Evolutionary conservation across 1,140 invertebrate genomes (phyloP).

Genomic region (Eufriesea mexicana): DNA sequence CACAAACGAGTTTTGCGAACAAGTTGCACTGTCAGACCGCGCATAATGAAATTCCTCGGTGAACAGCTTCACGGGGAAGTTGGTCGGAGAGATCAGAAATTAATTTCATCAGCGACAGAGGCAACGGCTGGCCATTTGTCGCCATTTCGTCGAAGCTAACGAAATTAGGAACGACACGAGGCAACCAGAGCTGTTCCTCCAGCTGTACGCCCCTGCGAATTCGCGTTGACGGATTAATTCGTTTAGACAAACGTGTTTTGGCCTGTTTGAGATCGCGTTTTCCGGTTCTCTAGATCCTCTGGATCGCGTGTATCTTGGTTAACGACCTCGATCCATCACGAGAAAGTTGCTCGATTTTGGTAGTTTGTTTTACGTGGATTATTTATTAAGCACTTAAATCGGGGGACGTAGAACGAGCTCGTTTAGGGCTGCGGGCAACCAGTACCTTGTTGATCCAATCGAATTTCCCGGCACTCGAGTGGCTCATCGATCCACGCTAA

Average conservation of each 20-base stretch:
- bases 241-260: not conserved
- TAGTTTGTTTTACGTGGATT: not conserved
- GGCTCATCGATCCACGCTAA: slow-evolving; percentile 34
- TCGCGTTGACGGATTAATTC: not conserved
- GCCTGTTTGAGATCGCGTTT: too few relatives aligned
- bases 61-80: not conserved
- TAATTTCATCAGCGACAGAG: not conserved
- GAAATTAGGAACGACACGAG: slow-evolving; percentile 11
- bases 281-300: too few relatives aligned
- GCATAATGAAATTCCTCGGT: not conserved
- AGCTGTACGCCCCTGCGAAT: not conserved
- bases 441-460: slow-evolving; percentile 45
- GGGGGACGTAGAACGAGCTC: not conserved
- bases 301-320: not conserved
- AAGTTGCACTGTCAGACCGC: not conserved
- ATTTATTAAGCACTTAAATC: slow-evolving; percentile 1
- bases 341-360: not conserved
- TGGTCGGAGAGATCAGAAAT: not conserved
- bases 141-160: slow-evolving; percentile 6
- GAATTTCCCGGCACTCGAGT: slow-evolving; percentile 32
- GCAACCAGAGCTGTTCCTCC: too few relatives aligned
- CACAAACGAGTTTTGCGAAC: not conserved
- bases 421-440: not conserved
- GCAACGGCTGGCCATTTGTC: slow-evolving; percentile 13
- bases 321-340: not conserved